Conservation (phyloP, 2,797 vertebrate genomes). For the Bryconaethiops microstoma region DNA sequence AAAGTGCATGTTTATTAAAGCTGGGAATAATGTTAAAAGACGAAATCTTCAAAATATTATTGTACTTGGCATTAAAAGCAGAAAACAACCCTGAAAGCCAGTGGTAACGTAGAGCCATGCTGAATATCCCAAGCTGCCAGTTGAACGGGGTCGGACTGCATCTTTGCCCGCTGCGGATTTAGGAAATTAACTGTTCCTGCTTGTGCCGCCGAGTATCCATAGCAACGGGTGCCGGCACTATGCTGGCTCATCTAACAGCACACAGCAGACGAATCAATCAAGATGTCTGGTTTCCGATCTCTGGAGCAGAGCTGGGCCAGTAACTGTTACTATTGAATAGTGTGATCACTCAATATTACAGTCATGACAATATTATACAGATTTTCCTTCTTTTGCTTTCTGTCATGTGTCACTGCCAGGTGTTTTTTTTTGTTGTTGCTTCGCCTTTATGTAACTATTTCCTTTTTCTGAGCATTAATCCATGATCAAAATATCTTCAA, state of each 20-base stretch:
- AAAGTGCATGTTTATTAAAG: not conserved
- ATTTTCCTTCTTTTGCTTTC: too few species aligned
- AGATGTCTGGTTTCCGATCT: not conserved
- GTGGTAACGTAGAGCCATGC: not conserved
- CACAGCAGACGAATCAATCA: not conserved
- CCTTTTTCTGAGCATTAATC: too few species aligned
- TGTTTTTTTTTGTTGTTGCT: too few species aligned
- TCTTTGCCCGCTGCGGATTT: constrained; percentile 5
- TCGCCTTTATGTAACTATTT: too few species aligned
- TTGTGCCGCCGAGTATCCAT: constrained; percentile 40
- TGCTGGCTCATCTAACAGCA: constrained; percentile 20
- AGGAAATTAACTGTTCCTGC: constrained; percentile 32
- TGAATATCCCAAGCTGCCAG: not conserved
- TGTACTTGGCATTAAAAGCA: not conserved
- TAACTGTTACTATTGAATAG: too few species aligned
- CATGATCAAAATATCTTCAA: too few species aligned
- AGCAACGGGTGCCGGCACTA: constrained; percentile 22
- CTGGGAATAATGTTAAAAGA: not conserved
- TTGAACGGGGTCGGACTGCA: not conserved
- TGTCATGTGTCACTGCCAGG: too few species aligned
- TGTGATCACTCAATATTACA: too few species aligned
- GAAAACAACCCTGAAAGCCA: not conserved
- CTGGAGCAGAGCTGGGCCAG: not conserved
- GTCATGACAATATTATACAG: too few species aligned
- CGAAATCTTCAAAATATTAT: too few species aligned